These are phyloP conservation scores for Eira barbara DNA, from an alignment of 2,113 vertebrate species.

Conservation along the genomic window DNA sequence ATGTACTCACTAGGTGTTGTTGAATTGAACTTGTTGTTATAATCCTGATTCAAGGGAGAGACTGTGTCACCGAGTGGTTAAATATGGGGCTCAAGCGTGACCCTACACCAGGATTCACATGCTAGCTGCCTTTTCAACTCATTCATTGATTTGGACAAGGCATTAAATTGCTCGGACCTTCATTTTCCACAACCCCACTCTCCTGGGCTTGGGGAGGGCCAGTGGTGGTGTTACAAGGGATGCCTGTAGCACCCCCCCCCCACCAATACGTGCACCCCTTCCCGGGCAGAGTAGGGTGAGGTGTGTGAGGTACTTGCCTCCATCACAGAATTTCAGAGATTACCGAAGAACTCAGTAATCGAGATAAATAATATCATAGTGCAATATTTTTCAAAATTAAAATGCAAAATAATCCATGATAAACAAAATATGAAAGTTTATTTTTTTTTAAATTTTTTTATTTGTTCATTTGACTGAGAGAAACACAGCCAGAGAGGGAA, in stretches of 20 bases:
- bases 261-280: accelerated
- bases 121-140: not conserved
- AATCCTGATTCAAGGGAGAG: not conserved
- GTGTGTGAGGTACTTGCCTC: not conserved
- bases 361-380: not conserved
- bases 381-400: not conserved
- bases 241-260: accelerated
- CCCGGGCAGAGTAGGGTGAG: not conserved
- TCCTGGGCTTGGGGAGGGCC: not conserved
- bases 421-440: not conserved
- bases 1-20: not conserved
- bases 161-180: not conserved
- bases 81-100: not conserved
- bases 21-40: not conserved
- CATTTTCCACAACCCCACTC: not conserved
- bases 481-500: too few relatives aligned
- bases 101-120: not conserved
- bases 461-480: too few relatives aligned
- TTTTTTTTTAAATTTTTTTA: too few relatives aligned
- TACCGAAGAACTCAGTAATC: not conserved
- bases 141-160: not conserved
- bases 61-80: not conserved
- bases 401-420: not conserved
- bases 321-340: not conserved
- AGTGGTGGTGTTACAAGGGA: accelerated